Evolutionary conservation across 2,797 vertebrate species (phyloP), one percentile per base, ranked within the genome.

Genomic region (Ara ararauna): DNA sequence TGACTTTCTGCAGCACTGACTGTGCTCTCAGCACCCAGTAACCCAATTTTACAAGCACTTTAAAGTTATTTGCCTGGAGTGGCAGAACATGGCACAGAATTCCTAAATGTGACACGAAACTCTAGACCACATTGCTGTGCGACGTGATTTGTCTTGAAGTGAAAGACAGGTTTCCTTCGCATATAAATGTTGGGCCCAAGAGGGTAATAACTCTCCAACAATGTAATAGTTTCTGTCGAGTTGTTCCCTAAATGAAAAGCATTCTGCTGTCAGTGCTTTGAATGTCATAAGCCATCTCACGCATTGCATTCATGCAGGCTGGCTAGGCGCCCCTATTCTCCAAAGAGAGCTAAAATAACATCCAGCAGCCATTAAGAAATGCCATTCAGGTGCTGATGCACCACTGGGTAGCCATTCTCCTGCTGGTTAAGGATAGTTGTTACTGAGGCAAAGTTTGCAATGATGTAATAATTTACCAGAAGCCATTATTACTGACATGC

Each of bases 201-300:
- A 96, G 96, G 94, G 86, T 95, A 96, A 95, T 96, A 97, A 95
- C 88, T 97, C 94, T 95, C 78, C 94, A 92, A 95, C 93, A 96
- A 83, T 96, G 93, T 95, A 95, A 95, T 95, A 93, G 91, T 96
- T 96, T 96, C 94, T 96, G 90, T 95, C 96, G 94, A 93, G 95
- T 94, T 95, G 95, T 75, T 95, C 90, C 94, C 93, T 96, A 97
- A 97, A 97, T 96, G 96, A 97, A 97, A 96, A 96, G 96, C 96
- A 96, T 95, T 96, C 96, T 94, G 88, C 96, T 95, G 96, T 95
- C 94, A 92, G 90, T 62, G 81, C 90, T 90, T 40, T 93, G 96
- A 96, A 95, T 96, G 95, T 95, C 95, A 94, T 76, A 87, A 95
- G 88, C 94, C 93, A 77, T 96, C 96, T 94, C 95, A 89, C 38